phyloP scores from a whole-genome alignment of 2,797 vertebrate genomes.

The Rhinoraja longicauda region DNA sequence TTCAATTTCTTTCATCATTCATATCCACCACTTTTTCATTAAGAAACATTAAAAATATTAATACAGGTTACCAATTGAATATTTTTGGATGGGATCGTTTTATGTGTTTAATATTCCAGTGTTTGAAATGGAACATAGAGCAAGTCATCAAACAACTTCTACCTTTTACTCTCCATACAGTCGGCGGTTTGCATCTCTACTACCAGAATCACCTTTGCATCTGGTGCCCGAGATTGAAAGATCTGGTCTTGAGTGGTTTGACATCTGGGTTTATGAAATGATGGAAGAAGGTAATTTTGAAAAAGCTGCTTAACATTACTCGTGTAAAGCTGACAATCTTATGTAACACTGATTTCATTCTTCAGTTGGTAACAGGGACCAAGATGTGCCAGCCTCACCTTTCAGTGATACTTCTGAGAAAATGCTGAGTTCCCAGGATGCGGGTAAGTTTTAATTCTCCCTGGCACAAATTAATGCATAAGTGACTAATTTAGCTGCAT shows the following conservation, averaged over 20 bases:
- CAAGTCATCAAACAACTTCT: slow-evolving; percentile 8
- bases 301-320: not conserved
- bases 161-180: slow-evolving; percentile 30
- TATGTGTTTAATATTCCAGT: slow-evolving; percentile 1
- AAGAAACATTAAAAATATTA: not conserved
- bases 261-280: slow-evolving; percentile 9
- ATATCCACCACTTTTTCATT: not conserved
- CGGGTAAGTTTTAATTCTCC: slow-evolving; percentile 1
- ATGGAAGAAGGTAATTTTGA: slow-evolving; percentile 28
- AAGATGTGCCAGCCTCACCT: not conserved
- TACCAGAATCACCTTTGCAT: slow-evolving; percentile 13
- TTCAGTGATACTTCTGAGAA: slow-evolving; percentile 16
- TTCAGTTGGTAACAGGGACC: slow-evolving; percentile 28
- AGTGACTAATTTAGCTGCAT: not conserved
- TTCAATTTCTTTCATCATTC: not conserved
- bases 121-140: slow-evolving; percentile 21
- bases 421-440: slow-evolving; percentile 12
- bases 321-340: not conserved
- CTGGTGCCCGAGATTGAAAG: slow-evolving; percentile 33
- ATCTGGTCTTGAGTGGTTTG: slow-evolving; percentile 35
- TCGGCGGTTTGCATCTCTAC: not conserved
- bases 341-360: not conserved
- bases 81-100: not conserved
- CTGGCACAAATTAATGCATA: not conserved
- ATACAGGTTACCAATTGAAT: not conserved